Conservation (phyloP, 2,797 vertebrate genomes). For the Darevskia nairensis region DNA sequence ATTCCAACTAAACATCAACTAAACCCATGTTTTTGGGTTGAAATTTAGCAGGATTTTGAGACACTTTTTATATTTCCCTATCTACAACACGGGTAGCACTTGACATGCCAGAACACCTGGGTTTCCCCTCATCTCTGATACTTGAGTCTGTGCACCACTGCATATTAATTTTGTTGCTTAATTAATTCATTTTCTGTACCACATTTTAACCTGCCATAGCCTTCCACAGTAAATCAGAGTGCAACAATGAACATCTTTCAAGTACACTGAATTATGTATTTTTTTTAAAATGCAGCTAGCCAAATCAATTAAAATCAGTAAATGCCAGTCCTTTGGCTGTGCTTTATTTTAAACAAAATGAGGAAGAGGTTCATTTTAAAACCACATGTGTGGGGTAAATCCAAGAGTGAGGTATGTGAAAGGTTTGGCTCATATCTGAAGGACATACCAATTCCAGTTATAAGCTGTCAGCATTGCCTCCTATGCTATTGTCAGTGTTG, state of each 20-base stretch:
- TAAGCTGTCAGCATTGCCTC: neutral
- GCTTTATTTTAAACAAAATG: neutral
- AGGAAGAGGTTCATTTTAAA: constrained; percentile 9
- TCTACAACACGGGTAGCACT: no score
- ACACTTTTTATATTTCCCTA: no score
- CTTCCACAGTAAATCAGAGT: neutral
- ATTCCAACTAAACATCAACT: no score
- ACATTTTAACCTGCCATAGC: no score
- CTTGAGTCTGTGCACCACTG: neutral
- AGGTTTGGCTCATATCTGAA: neutral
- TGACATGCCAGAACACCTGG: neutral
- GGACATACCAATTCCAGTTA: neutral
- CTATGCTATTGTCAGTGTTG: neutral
- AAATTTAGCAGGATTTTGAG: no score
- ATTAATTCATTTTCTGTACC: neutral
- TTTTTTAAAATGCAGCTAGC: neutral
- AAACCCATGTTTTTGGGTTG: no score
- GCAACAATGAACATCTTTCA: neutral
- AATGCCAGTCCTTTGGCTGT: neutral
- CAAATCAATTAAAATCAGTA: constrained; percentile 7
- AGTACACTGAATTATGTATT: neutral
- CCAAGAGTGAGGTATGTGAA: neutral
- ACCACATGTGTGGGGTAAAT: neutral
- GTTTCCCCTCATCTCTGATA: neutral
- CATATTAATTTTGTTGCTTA: neutral